These are phyloP conservation scores for Xiphophorus hellerii DNA, from an alignment of 2,113 vertebrate genomes.

Conservation along the genomic window DNA sequence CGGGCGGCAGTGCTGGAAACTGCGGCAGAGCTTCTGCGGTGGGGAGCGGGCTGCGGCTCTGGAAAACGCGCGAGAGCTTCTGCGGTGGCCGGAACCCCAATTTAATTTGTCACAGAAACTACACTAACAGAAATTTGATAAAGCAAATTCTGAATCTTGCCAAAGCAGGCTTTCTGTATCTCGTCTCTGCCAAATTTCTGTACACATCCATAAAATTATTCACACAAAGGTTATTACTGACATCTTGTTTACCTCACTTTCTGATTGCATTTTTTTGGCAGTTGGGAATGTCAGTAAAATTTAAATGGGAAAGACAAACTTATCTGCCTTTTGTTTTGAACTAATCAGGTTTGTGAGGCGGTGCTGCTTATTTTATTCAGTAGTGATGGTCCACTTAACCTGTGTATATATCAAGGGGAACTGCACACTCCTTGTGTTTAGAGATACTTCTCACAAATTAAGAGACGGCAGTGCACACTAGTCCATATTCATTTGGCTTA, in stretches of 20 bases:
- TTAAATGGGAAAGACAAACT: constrained; percentile 13
- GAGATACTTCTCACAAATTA: constrained; percentile 10
- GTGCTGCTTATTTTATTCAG: constrained; percentile 41
- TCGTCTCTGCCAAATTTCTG: constrained; percentile 25
- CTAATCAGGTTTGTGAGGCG: constrained; percentile 43
- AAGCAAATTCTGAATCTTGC: constrained; percentile 1
- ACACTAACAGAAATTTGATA: constrained; percentile 16
- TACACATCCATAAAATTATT: constrained; percentile 10
- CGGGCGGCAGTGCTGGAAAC: no score
- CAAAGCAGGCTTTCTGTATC: constrained; percentile 17
- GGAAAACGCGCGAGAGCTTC: no score
- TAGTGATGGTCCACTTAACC: constrained; percentile 71
- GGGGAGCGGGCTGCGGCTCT: no score
- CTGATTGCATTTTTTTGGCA: constrained; percentile 37
- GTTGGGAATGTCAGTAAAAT: constrained; percentile 14
- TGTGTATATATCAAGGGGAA: constrained; percentile 24
- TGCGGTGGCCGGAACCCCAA: no score
- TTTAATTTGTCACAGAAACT: constrained; percentile 16
- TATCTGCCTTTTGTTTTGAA: constrained; percentile 24
- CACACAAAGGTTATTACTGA: constrained; percentile 1
- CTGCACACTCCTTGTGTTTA: constrained; percentile 13
- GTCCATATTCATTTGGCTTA: constrained; percentile 8
- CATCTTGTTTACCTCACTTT: constrained; percentile 28
- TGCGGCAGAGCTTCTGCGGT: no score
- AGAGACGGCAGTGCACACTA: constrained; percentile 23